Conservation (phyloP, 2,888 invertebrate genomes). For the Drosophila nr. perissopoda region DNA sequence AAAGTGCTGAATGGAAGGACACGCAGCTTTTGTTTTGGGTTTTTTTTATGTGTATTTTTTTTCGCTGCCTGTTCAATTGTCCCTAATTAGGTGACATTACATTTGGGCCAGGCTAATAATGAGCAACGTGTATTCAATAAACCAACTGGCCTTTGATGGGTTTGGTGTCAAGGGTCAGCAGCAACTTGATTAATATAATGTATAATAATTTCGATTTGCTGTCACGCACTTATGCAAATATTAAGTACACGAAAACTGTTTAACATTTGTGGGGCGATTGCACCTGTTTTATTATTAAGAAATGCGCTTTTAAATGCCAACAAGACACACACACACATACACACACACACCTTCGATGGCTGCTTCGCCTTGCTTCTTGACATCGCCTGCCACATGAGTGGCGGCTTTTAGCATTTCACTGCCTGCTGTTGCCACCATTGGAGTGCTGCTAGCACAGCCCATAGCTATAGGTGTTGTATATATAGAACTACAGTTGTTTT, state of each 20-base stretch:
- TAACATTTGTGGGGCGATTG: constrained; percentile 15
- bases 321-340: constrained; percentile 45
- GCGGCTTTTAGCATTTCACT: constrained; percentile 83
- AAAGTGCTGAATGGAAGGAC: constrained; percentile 24
- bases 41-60: background rate
- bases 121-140: constrained; percentile 1
- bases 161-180: constrained; percentile 27
- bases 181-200: constrained; percentile 19
- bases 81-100: constrained; percentile 41
- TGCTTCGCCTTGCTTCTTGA: constrained; percentile 76
- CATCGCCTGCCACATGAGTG: constrained; percentile 79
- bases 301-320: constrained; percentile 61
- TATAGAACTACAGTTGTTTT: constrained; percentile 20
- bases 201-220: constrained; percentile 33
- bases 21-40: constrained; percentile 15
- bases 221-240: constrained; percentile 29
- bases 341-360: constrained; percentile 73
- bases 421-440: constrained; percentile 82
- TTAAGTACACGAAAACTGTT: constrained; percentile 45
- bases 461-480: constrained; percentile 52
- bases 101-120: constrained; percentile 28
- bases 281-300: constrained; percentile 12
- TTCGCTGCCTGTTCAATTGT: constrained; percentile 23
- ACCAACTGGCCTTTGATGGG: background rate
- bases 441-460: constrained; percentile 83